Conservation (phyloP, 2,888 invertebrate genomes). For the Dynastes grantii region DNA sequence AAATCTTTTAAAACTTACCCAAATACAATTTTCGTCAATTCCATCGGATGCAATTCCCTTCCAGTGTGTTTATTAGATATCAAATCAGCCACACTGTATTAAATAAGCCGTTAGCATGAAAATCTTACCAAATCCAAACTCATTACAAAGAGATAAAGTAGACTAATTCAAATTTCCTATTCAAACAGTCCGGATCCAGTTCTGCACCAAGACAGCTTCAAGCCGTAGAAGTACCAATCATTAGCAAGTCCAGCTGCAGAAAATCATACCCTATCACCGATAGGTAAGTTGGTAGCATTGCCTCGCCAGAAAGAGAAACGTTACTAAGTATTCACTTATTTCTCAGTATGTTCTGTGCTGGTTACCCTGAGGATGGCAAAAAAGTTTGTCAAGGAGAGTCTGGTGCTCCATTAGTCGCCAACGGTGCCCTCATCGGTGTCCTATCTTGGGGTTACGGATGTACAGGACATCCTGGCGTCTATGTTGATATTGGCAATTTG, state of each 20-base stretch:
- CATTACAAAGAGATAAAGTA: too few species aligned
- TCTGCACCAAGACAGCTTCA: constrained; percentile 51
- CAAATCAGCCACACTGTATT: not conserved
- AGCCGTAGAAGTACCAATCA: constrained; percentile 53
- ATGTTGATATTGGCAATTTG: constrained; percentile 29
- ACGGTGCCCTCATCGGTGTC: constrained; percentile 36
- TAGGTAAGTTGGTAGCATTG: constrained; percentile 4
- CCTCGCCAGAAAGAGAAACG: not conserved
- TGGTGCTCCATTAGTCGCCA: constrained; percentile 47
- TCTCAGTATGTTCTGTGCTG: constrained; percentile 74
- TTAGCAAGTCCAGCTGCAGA: constrained; percentile 53
- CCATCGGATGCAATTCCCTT: not conserved
- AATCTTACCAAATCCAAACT: too few species aligned
- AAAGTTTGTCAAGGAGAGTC: constrained; percentile 72
- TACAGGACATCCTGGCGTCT: constrained; percentile 35
- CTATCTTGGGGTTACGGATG: constrained; percentile 48
- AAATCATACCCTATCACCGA: constrained; percentile 61
- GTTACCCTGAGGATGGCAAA: constrained; percentile 71
- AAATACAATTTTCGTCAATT: too few species aligned
- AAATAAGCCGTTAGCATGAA: not conserved
- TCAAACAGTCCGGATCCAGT: constrained; percentile 31
- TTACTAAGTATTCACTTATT: not conserved
- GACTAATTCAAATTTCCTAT: not conserved
- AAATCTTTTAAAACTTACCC: not conserved
- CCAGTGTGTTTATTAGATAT: too few species aligned